A percentile compares a stretch with the other conserved stretches of the same genome.
These are phyloP conservation scores for Caenorhabditis elegans DNA, from an alignment of 1,140 invertebrate species.

Conservation along the genomic window DNA sequence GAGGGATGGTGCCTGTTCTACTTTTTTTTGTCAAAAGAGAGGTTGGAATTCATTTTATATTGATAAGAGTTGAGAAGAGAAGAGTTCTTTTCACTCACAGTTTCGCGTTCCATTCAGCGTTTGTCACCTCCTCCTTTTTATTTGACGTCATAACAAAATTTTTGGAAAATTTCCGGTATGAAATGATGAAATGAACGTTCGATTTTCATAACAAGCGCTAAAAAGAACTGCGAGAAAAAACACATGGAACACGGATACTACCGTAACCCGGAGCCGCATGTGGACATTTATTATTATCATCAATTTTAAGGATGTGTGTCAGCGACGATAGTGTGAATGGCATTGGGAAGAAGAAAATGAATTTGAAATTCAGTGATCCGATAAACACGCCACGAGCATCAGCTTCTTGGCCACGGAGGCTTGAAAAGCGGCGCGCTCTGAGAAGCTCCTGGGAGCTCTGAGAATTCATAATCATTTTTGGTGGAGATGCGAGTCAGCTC, in stretches of 20 bases:
- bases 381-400: constrained; percentile 21
- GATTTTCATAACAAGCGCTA: not conserved
- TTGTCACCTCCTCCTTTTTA: not conserved
- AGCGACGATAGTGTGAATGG: not conserved
- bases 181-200: no score
- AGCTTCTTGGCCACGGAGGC: not conserved
- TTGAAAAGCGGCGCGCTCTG: not conserved
- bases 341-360: not conserved
- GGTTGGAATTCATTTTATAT: not conserved
- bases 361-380: constrained; percentile 33
- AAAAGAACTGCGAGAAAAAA: not conserved
- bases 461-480: constrained; percentile 31
- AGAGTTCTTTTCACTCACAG: not conserved
- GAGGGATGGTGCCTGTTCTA: not conserved
- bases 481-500: constrained; percentile 22
- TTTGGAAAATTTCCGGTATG: no score
- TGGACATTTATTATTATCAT: constrained; percentile 26
- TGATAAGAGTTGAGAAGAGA: constrained; percentile 1
- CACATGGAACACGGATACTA: not conserved
- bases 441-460: constrained; percentile 17
- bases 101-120: not conserved
- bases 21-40: not conserved
- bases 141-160: not conserved
- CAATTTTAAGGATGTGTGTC: constrained; percentile 22
- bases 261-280: not conserved